Evolutionary conservation across 2,888 invertebrate genomes (phyloP), one percentile per base, ranked within the genome.

Genomic region (Stratiomys singularior): DNA sequence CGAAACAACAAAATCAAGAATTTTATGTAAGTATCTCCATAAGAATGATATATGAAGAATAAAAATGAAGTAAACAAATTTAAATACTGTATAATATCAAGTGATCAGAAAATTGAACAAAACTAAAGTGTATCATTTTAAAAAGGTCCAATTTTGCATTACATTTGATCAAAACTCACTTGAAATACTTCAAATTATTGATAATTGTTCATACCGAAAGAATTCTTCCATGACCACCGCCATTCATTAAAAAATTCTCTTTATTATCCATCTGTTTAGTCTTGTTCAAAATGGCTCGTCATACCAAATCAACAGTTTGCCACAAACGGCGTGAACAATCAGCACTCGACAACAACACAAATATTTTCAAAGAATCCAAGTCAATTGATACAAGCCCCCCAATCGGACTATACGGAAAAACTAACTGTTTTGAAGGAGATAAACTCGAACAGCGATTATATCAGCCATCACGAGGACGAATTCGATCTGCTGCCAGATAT

Each of bases 1-100:
- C 77, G 28, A 67, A 25, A 58, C 52, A 77, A 77, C 28, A 23
- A 21, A 58, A 77, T 69, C 58, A 67, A 44, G 77, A 77, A 69
- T 77, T 67, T 30, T 28, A 37, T 69, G 77, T 77, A 58, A 77
- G 77, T 76, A 47, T n/a, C 37, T 5, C 3, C 9, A n/a, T n/a
- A n/a, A n/a, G n/a, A n/a, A n/a, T n/a, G n/a, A n/a, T n/a, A n/a
- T n/a, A n/a, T n/a, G n/a, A n/a, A n/a, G n/a, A n/a, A n/a, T n/a
- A n/a, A n/a, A n/a, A n/a, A n/a, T n/a, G n/a, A n/a, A n/a, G n/a
- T n/a, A n/a, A n/a, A n/a, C n/a, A n/a, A n/a, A n/a, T n/a, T n/a
- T n/a, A n/a, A n/a, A n/a, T n/a, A n/a, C n/a, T n/a, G n/a, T n/a
- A n/a, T n/a, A n/a, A n/a, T n/a, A n/a, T n/a, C n/a, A n/a, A n/a